Evolutionary conservation across 2,888 invertebrate genomes (phyloP), one percentile per base, ranked within the genome.

Genomic region (Halocaridina rubra): DNA sequence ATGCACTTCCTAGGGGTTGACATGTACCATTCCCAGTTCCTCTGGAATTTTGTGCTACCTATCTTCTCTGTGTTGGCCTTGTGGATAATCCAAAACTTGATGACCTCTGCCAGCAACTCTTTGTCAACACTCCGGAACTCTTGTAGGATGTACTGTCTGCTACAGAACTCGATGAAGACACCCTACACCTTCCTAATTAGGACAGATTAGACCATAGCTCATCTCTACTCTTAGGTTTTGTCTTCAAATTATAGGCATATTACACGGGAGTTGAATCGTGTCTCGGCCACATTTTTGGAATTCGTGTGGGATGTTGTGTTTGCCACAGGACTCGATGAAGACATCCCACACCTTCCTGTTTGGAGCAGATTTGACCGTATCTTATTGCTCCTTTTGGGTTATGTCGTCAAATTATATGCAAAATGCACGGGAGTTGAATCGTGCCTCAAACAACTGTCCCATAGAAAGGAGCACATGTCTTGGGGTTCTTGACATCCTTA

Each of bases 381-480:
- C 33, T n/a, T 16, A 16, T 29, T 67, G 22, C 76, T 81, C 27
- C 29, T 22, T 19, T n/a, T 67, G 10, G 1, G 81, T 81, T 5
- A 3, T 24, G 22, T 81, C 53, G 39, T 81, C 81, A 69, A 81
- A 81, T 16, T 53, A 13, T 32, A 81, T 33, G 76, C 76, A 81
- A 16, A 27, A 2, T 4, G 76, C 7, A 10, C 64, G 22, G 69
- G 53, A 81, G 1, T 1, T 59, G 22, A 81, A 81, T 13, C 76
- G 61, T 0, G 2, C 64, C 67, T 64, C 13, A 19, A 75, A 61
- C 74, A 74, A 71, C 59, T 39, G 72, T 30, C 29, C 69, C 39
- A 61, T 71, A 78, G 61, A 84, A 69, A n/a, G 59, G 29, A 1
- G 82, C 22, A n/a, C 78, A 71, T 4, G 30, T 1, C 4, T n/a